phyloP scores from a whole-genome alignment of 2,113 vertebrate species.

The Herpailurus yagouaroundi region DNA sequence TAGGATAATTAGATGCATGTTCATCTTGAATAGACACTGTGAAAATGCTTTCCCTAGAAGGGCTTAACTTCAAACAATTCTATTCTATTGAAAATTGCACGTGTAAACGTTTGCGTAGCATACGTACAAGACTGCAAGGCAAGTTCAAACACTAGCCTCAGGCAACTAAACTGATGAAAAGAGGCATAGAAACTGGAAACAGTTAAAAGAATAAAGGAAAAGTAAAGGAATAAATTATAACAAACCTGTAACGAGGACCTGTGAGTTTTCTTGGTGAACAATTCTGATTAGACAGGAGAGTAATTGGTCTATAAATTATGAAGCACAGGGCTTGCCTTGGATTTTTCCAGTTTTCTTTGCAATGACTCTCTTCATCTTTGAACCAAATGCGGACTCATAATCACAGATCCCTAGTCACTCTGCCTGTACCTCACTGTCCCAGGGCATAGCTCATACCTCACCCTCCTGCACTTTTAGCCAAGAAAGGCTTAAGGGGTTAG shows the following conservation, averaged over 20 bases:
- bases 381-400: not conserved
- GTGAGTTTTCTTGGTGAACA: not conserved
- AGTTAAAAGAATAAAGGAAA: not conserved
- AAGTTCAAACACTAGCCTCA: not conserved
- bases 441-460: not conserved
- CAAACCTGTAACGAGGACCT: not conserved
- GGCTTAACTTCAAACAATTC: slow-evolving; percentile 1
- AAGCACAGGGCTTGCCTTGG: not conserved
- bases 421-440: not conserved
- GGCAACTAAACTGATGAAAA: not conserved
- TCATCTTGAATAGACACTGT: not conserved
- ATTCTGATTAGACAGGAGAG: not conserved
- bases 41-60: slow-evolving; percentile 20
- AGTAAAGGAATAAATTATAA: not conserved
- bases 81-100: not conserved
- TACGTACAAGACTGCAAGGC: not conserved
- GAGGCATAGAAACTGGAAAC: not conserved
- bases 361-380: not conserved
- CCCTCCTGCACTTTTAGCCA: not conserved
- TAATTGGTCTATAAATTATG: not conserved
- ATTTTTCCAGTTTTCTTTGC: not conserved
- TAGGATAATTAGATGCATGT: not conserved
- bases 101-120: not conserved
- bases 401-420: not conserved
- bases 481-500: not conserved